Evolutionary conservation across 2,113 vertebrate species (phyloP).

Genomic region (Galemys pyrenaicus): DNA sequence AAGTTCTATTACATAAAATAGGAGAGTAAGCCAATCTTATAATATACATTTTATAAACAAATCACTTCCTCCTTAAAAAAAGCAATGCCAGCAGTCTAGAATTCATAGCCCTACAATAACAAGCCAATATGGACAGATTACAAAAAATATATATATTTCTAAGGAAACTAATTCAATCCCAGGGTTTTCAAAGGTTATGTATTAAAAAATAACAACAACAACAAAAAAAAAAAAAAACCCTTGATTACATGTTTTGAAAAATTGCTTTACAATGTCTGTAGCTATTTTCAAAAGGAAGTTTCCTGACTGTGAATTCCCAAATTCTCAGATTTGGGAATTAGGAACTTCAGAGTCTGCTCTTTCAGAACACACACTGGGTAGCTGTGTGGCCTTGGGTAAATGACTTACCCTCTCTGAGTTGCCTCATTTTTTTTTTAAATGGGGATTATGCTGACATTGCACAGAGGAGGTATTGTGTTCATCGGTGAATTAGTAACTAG

Average conservation of each 20-base stretch:
- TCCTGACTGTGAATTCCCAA: background rate
- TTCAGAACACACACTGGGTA: background rate
- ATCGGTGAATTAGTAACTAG: background rate
- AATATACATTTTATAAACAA: slow-evolving; percentile 11
- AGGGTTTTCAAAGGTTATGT: slow-evolving; percentile 37
- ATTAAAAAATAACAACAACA: background rate
- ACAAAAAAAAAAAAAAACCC: slow-evolving; percentile 34
- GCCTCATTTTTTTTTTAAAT: background rate
- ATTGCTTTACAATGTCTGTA: background rate
- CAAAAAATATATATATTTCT: background rate
- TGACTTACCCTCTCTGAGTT: slow-evolving; percentile 52
- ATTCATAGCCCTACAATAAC: background rate
- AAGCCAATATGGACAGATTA: background rate
- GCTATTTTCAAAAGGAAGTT: slow-evolving; percentile 65
- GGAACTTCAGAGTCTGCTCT: background rate
- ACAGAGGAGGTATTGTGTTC: slow-evolving; percentile 8
- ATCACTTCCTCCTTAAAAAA: background rate
- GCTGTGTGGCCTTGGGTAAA: slow-evolving; percentile 57
- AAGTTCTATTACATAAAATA: background rate
- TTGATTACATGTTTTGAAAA: slow-evolving; percentile 57
- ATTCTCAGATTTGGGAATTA: background rate
- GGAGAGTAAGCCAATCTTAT: background rate
- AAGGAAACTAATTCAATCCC: slow-evolving; percentile 62
- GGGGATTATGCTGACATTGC: background rate
- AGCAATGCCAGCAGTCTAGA: background rate